Evolutionary conservation across 2,797 vertebrate species (phyloP).

Genomic region (Macrochelys suwanniensis): DNA sequence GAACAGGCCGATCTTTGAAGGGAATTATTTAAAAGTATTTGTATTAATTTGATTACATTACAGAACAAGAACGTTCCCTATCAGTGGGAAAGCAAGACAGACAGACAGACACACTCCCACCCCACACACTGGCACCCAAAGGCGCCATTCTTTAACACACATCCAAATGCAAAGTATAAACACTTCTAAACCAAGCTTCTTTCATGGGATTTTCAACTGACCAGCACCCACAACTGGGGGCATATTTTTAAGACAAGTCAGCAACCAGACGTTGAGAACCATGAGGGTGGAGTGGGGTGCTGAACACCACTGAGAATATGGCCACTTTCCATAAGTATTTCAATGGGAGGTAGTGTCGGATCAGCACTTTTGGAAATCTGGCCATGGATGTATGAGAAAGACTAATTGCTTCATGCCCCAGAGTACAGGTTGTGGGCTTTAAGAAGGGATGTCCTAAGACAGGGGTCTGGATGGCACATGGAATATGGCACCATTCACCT

Average conservation of each 20-base stretch:
- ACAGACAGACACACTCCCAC: not conserved
- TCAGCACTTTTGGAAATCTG: not conserved
- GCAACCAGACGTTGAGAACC: not conserved
- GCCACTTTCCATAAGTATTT: not conserved
- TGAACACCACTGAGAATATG: not conserved
- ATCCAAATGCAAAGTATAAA: not conserved
- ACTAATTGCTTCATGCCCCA: not conserved
- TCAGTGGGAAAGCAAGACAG: not conserved
- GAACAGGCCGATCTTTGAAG: not conserved
- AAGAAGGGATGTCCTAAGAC: not conserved
- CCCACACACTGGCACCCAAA: not conserved
- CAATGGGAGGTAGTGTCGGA: not conserved
- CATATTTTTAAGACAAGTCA: not conserved
- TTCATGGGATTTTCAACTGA: not conserved
- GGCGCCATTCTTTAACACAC: not conserved
- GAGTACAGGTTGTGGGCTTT: not conserved
- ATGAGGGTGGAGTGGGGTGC: not conserved
- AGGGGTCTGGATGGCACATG: rapidly evolving
- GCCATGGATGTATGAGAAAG: too few relatives aligned
- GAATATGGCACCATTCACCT: not conserved
- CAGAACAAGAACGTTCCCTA: not conserved
- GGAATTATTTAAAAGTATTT: not conserved
- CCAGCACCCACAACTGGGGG: not conserved
- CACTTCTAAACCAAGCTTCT: not conserved
- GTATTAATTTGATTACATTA: not conserved